A percentile compares a stretch with the other conserved stretches of the same genome.
phyloP scores from a whole-genome alignment of 37 sponge, comb jelly and placozoan species.

The Ianthella basta region DNA sequence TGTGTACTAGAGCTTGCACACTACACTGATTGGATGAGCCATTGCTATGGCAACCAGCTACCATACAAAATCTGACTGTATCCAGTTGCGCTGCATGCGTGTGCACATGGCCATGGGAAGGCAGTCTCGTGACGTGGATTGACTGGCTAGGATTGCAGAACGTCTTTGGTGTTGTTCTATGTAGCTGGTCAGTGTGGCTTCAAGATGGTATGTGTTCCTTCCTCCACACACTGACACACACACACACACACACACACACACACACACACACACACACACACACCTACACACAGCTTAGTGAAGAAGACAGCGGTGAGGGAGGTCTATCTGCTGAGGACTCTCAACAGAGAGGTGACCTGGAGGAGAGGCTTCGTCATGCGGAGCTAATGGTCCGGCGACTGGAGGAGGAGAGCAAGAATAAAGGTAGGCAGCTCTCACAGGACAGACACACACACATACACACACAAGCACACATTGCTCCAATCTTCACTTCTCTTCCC shows the following conservation, averaged over 20 bases:
- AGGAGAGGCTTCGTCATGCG: not conserved
- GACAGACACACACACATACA: too few species aligned
- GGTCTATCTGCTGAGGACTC: not conserved
- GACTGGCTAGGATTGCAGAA: too few species aligned
- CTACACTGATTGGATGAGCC: too few species aligned
- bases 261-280: too few species aligned
- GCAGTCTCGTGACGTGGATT: too few species aligned
- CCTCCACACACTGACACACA: not conserved
- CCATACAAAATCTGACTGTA: too few species aligned
- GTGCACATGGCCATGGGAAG: too few species aligned
- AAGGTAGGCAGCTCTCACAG: not conserved
- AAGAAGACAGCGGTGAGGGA: slow-evolving; percentile 19
- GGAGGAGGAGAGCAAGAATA: not conserved
- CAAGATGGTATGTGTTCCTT: not conserved
- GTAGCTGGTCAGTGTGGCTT: not conserved
- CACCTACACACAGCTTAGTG: slow-evolving; percentile 14
- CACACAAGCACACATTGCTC: not conserved
- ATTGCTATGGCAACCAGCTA: too few species aligned
- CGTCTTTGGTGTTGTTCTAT: not conserved
- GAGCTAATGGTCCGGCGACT: not conserved
- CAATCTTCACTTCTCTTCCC: not conserved
- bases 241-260: not conserved
- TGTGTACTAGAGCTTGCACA: too few species aligned
- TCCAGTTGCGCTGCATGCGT: too few species aligned
- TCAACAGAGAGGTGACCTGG: not conserved